These are phyloP conservation scores for Anguilla marmorata DNA, from an alignment of 2,797 vertebrate species.

Conservation along the genomic window DNA sequence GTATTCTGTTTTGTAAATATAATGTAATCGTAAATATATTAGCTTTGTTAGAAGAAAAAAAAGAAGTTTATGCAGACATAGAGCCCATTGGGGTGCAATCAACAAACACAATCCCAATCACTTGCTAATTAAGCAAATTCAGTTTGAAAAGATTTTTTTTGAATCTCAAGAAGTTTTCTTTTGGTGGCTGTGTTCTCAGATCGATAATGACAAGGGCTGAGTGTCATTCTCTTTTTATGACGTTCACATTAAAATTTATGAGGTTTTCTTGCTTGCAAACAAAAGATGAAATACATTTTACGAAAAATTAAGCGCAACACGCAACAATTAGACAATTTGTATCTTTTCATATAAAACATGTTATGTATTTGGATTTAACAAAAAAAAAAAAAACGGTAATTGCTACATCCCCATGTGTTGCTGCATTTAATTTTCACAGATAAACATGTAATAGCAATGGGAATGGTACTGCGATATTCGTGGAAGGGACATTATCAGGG, in stretches of 20 bases:
- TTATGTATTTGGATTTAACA: not conserved
- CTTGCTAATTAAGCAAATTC: not conserved
- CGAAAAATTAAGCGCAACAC: not conserved
- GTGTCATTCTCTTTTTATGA: not conserved
- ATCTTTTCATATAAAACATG: too few relatives aligned
- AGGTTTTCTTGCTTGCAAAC: not conserved
- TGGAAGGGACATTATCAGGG: not conserved
- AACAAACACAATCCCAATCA: not conserved
- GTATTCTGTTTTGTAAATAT: conserved; percentile 24
- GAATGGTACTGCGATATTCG: not conserved
- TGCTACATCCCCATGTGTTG: not conserved
- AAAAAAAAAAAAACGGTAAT: not conserved
- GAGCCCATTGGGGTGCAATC: not conserved
- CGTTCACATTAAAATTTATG: not conserved
- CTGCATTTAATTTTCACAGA: not conserved
- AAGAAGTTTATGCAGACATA: not conserved
- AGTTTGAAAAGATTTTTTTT: not conserved
- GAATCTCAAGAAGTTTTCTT: not conserved
- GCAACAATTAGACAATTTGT: not conserved
- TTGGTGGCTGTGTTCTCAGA: not conserved
- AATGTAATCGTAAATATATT: conserved; percentile 9
- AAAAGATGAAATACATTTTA: not conserved
- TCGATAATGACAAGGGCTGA: not conserved
- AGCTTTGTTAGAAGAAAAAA: not conserved
- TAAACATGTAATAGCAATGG: not conserved